Evolutionary conservation across 2,113 vertebrate genomes (phyloP).

Genomic region (Himantopus leucocephalus): DNA sequence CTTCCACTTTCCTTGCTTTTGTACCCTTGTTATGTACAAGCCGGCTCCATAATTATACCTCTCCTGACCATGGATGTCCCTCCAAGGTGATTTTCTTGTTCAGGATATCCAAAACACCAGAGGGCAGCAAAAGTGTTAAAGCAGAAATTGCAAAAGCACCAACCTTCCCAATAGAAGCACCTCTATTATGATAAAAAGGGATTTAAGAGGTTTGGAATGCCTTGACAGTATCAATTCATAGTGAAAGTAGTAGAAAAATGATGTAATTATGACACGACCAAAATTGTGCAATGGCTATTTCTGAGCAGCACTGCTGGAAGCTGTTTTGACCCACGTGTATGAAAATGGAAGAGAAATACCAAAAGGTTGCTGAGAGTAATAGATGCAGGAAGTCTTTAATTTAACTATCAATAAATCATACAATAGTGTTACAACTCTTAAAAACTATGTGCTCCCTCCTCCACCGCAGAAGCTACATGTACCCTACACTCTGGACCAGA

Average conservation of each 20-base stretch:
- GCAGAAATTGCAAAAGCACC: neutral
- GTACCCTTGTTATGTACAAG: neutral
- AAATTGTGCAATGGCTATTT: neutral
- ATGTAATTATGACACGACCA: neutral
- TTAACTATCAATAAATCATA: neutral
- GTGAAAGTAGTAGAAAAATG: neutral
- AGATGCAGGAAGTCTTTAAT: neutral
- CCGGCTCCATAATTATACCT: neutral
- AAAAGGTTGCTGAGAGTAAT: neutral
- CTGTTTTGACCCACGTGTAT: neutral
- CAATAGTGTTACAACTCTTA: neutral
- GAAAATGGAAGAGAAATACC: neutral
- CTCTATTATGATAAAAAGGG: neutral
- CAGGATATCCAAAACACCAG: slow-evolving; percentile 37
- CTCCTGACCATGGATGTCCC: neutral
- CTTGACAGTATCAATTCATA: neutral
- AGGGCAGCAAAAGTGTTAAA: slow-evolving; percentile 53
- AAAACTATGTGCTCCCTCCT: neutral
- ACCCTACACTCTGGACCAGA: neutral
- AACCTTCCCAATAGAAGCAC: neutral
- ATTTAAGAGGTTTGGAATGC: neutral
- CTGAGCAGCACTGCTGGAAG: neutral
- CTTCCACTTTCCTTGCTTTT: neutral
- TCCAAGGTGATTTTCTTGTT: neutral
- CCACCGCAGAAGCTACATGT: neutral